Evolutionary conservation across 2,888 invertebrate species (phyloP).

Genomic region (Euclidia mi): DNA sequence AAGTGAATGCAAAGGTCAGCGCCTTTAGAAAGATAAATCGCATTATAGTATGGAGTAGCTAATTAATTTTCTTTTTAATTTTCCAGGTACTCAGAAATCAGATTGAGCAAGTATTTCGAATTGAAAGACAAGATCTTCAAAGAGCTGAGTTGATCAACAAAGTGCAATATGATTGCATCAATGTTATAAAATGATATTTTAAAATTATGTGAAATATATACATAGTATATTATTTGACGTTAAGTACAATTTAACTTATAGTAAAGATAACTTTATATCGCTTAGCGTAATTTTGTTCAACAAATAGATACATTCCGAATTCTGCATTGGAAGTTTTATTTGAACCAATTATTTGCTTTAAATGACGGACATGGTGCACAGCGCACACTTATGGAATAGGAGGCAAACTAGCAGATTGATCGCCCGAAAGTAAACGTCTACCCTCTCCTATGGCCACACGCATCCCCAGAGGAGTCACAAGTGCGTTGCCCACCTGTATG

Average conservation of each 20-base stretch:
- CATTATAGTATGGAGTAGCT: no score
- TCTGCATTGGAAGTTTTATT: not conserved
- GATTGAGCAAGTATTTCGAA: constrained; percentile 93
- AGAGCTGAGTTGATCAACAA: constrained; percentile 59
- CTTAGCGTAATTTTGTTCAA: constrained; percentile 22
- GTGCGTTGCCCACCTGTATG: no score
- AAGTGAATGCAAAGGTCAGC: no score
- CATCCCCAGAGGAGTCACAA: no score
- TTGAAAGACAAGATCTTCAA: constrained; percentile 90
- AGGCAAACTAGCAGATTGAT: no score
- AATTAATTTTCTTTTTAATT: constrained; percentile 69
- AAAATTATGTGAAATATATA: constrained; percentile 5
- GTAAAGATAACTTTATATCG: constrained; percentile 14
- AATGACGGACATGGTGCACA: not conserved
- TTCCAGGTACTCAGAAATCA: constrained; percentile 92
- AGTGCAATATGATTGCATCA: not conserved
- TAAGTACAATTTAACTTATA: constrained; percentile 37
- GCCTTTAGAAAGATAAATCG: no score
- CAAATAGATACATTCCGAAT: constrained; percentile 40
- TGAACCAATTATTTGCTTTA: not conserved
- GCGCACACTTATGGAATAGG: no score
- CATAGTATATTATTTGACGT: constrained; percentile 10
- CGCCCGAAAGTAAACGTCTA: no score
- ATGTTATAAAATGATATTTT: constrained; percentile 4
- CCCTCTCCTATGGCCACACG: no score